phyloP scores from a whole-genome alignment of 2,888 invertebrate species.

The Nipponacmea schrenckii region DNA sequence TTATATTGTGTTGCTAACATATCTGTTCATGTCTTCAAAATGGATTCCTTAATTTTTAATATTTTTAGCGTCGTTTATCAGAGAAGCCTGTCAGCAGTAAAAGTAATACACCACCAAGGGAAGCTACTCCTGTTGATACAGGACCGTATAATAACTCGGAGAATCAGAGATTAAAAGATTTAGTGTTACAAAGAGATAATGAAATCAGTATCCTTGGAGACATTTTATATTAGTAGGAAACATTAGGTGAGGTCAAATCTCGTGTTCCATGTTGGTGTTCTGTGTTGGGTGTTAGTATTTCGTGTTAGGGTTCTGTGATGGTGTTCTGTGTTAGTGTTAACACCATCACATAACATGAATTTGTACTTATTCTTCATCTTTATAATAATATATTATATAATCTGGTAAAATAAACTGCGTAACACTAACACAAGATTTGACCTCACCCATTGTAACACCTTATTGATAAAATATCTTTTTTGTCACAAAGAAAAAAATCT shows the following conservation, averaged over 20 bases:
- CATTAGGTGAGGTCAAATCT: no score
- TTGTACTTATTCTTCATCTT: no score
- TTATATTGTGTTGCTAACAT: not conserved
- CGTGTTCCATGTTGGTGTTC: no score
- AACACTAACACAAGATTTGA: not conserved
- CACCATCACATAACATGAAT: not conserved
- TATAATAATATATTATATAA: no score
- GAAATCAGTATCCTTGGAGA: constrained; percentile 66
- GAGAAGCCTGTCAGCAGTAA: not conserved
- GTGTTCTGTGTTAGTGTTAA: no score
- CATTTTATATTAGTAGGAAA: not conserved
- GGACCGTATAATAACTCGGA: constrained; percentile 60
- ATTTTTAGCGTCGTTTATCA: not conserved
- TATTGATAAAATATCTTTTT: no score
- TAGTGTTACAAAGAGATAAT: constrained; percentile 66
- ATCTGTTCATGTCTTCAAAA: no score
- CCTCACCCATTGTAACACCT: no score
- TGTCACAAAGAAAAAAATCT: no score
- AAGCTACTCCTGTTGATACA: constrained; percentile 40
- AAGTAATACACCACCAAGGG: not conserved
- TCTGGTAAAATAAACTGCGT: not conserved
- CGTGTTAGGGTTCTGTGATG: not conserved
- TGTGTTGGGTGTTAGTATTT: not conserved
- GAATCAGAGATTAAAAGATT: constrained; percentile 58
- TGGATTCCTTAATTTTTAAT: no score